A percentile compares a stretch with the other conserved stretches of the same genome.
These are phyloP conservation scores for Frieseomelitta varia DNA, from an alignment of 1,140 invertebrate genomes.

Conservation along the genomic window DNA sequence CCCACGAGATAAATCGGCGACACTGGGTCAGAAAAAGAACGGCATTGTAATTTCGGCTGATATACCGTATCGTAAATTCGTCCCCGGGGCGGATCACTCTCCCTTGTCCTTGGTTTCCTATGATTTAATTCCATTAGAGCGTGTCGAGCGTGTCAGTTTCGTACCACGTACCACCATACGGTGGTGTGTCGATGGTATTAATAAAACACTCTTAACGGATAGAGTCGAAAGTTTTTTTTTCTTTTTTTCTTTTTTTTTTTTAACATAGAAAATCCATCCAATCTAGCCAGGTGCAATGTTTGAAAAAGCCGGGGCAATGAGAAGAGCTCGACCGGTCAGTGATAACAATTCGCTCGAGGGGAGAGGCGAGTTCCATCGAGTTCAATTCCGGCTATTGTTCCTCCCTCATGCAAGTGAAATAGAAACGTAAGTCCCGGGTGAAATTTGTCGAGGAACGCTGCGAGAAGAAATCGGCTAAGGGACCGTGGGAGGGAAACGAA, in stretches of 20 bases:
- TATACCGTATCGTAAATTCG: no score
- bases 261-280: constrained; percentile 20
- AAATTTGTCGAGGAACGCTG: not conserved
- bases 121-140: not conserved
- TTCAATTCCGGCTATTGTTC: constrained; percentile 20
- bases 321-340: not conserved
- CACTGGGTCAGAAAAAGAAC: constrained; percentile 8
- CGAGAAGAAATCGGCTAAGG: no score
- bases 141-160: not conserved
- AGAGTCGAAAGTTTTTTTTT: not conserved
- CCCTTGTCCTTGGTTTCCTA: not conserved
- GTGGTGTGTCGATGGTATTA: no score
- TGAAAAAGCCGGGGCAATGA: not conserved
- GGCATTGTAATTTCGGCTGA: not conserved
- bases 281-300: constrained; percentile 9
- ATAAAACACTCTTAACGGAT: not conserved
- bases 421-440: constrained; percentile 6
- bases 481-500: no score
- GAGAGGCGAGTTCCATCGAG: not conserved
- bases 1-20: not conserved
- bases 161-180: no score
- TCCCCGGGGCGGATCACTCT: not conserved
- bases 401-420: constrained; percentile 26
- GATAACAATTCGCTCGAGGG: constrained; percentile 11
- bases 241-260: not conserved